A percentile compares a stretch with the other conserved stretches of the same genome.
Conservation (phyloP, 1,140 invertebrate species). For the Cydia strobilella region DNA sequence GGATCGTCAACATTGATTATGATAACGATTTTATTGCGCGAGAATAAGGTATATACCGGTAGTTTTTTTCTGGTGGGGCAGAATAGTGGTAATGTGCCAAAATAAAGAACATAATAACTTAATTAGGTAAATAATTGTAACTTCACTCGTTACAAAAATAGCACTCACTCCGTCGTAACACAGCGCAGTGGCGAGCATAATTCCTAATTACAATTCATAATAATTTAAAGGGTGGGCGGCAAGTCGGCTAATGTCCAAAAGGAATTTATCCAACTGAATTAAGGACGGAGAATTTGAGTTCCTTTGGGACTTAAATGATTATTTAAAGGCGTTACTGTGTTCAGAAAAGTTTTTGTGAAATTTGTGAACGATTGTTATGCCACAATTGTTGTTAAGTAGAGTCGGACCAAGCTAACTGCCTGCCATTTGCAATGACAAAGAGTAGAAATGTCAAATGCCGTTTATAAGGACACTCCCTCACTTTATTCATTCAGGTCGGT, state of each 20-base stretch:
- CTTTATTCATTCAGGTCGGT: too few relatives aligned
- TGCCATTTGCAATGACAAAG: not conserved
- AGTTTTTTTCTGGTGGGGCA: too few relatives aligned
- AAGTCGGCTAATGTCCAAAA: not conserved
- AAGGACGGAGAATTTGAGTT: conserved; percentile 6
- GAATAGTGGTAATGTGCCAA: too few relatives aligned
- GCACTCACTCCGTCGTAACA: not conserved
- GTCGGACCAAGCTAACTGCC: not conserved
- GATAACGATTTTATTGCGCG: too few relatives aligned
- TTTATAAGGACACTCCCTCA: too few relatives aligned
- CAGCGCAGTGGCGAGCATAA: not conserved
- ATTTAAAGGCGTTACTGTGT: not conserved
- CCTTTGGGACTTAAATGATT: conserved; percentile 6
- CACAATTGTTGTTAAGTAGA: not conserved
- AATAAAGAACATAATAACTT: too few relatives aligned
- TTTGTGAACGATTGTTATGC: not conserved
- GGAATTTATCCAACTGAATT: not conserved
- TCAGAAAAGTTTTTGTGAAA: not conserved
- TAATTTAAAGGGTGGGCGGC: conserved; percentile 9
- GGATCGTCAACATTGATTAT: too few relatives aligned
- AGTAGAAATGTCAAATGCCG: not conserved
- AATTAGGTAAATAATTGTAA: too few relatives aligned
- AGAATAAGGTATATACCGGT: too few relatives aligned
- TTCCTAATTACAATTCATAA: conserved; percentile 23
- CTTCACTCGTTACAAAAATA: too few relatives aligned